Base-by-base conservation (phyloP, 2,888 invertebrate species). In the Acrobasis repandana region DNA sequence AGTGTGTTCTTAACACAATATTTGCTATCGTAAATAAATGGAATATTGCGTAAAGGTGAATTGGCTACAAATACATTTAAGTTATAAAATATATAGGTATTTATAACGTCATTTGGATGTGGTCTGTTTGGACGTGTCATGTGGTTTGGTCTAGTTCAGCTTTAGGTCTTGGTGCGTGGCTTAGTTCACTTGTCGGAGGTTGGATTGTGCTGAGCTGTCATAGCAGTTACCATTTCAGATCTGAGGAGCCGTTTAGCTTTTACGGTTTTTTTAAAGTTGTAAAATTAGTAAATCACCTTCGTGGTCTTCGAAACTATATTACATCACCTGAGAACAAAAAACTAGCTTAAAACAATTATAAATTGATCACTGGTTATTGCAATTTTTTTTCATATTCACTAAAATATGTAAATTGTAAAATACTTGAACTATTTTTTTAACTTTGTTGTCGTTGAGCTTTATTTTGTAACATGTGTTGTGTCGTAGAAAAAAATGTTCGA, bases 161-260 rank as follows among this genome's bases (percentile, higher is more conserved):
- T 79, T 77, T 67, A 65, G 76, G 77, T 79, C 71, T 70, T 70
- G 75, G 79, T 76, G 76, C 74, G 71, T 74, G 65, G 76, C 74
- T 74, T 75, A 71, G 69, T 67, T 63, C 65, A 67, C 65, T 64
- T 61, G 63, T 65, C 68, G 67, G 68, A 64, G 68, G 71, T 64
- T 68, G 71, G 50, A 28, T 28, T 50, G 50, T 33, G 50, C 50
- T 28, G 28, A 50, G 20, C 50, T 28, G 50, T 50, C n/a, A 50
- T 28, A 34, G 51, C 9, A 11, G 15, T 34, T 54, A 49, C 54
- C 28, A 28, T 33, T 18, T 54, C 38, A 56, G n/a, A 14, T 28
- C 10, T 2, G 50, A 43, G 50, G 58, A n/a, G 50, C 51, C 52
- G 57, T 59, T 61, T 63, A 43, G 14, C 11, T n/a, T 14, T 5